Evolutionary conservation across 2,888 invertebrate species (phyloP).

Genomic region (Orthonychiurus folsomi): DNA sequence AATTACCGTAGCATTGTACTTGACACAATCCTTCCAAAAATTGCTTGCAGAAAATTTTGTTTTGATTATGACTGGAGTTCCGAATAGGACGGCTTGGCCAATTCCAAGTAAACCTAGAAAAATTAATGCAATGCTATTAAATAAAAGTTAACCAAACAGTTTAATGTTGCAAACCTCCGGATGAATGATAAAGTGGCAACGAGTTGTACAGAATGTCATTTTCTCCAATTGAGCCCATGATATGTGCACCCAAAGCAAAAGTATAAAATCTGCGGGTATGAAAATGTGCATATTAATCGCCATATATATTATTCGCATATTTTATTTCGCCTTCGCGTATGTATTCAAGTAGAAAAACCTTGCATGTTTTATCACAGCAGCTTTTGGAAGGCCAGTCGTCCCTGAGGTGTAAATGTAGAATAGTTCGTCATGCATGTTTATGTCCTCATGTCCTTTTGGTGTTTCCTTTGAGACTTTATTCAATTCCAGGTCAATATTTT

Average conservation of each 20-base stretch:
- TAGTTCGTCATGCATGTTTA: constrained; percentile 65
- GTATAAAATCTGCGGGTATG: too few species aligned
- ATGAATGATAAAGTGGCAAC: constrained; percentile 10
- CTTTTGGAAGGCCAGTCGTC: constrained; percentile 65
- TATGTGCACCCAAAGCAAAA: too few species aligned
- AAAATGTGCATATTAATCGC: too few species aligned
- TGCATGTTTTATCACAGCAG: constrained; percentile 7
- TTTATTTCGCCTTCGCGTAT: too few species aligned
- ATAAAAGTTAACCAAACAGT: too few species aligned
- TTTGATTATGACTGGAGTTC: constrained; percentile 53
- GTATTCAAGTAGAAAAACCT: too few species aligned
- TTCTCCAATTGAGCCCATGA: neutral
- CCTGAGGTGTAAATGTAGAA: constrained; percentile 97
- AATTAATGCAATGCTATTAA: too few species aligned
- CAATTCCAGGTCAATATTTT: constrained; percentile 28
- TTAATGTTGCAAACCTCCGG: neutral
- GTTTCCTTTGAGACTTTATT: constrained; percentile 14
- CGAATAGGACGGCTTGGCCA: constrained; percentile 43
- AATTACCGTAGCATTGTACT: constrained; percentile 52
- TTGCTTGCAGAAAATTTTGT: constrained; percentile 32
- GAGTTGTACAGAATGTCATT: constrained; percentile 4
- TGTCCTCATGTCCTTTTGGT: constrained; percentile 37
- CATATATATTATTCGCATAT: too few species aligned
- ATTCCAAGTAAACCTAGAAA: constrained; percentile 44
- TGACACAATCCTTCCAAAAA: constrained; percentile 34